Conservation (phyloP, 2,113 vertebrate species). For the Macroglossus sobrinus region DNA sequence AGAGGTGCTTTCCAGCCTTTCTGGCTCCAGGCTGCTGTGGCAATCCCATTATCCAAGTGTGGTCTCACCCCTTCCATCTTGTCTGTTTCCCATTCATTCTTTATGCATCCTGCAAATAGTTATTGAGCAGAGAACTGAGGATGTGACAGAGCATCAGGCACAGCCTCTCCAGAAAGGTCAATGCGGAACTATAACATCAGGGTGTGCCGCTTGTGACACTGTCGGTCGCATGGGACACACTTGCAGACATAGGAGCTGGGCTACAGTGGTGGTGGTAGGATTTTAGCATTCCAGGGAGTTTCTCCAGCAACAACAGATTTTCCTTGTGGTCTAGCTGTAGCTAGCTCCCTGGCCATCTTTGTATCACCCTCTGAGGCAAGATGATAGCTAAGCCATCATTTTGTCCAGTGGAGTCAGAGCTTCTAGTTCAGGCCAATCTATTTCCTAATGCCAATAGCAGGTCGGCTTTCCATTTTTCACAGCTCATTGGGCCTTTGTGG, state of each 20-base stretch:
- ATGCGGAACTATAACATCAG: fast-evolving
- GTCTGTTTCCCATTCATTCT: fast-evolving
- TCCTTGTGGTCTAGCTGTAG: not conserved
- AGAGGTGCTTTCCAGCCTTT: not conserved
- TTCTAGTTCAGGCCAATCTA: not conserved
- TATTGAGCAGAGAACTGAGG: not conserved
- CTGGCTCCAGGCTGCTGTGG: fast-evolving
- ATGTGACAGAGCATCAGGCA: not conserved
- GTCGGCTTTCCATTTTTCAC: not conserved
- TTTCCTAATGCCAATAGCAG: not conserved
- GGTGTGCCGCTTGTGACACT: not conserved
- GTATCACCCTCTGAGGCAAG: fast-evolving
- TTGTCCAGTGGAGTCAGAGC: fast-evolving
- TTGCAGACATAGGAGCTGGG: too few species aligned
- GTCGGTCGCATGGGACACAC: too few species aligned
- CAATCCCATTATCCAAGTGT: not conserved
- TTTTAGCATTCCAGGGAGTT: too few species aligned
- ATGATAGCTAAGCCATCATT: not conserved
- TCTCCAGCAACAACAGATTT: not conserved
- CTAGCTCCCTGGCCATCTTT: not conserved
- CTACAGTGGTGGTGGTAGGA: too few species aligned
- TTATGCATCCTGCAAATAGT: not conserved
- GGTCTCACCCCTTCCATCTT: not conserved
- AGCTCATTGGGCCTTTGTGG: too few species aligned
- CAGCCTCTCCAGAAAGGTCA: not conserved